A percentile compares a stretch with the other conserved stretches of the same genome.
Evolutionary conservation across 2,113 vertebrate genomes (phyloP).

Genomic region (Piaya cayana): DNA sequence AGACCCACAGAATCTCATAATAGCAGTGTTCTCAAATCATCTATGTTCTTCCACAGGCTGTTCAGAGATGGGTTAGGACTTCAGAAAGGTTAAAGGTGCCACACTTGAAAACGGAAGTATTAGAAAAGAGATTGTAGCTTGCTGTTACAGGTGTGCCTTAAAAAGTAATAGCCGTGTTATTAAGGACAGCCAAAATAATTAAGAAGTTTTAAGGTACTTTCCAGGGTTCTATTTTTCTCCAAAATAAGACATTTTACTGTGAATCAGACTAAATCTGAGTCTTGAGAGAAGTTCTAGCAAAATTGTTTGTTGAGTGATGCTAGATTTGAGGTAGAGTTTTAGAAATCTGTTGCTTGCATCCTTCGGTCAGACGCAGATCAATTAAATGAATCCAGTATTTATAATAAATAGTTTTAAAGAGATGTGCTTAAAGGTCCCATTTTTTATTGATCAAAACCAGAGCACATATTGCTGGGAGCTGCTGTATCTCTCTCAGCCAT

Average conservation of each 20-base stretch:
- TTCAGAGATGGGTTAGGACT: neutral
- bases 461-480: neutral
- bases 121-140: neutral
- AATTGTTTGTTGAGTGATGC: neutral
- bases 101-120: neutral
- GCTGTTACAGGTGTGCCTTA: neutral
- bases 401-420: neutral
- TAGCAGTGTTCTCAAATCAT: neutral
- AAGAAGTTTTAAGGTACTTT: neutral
- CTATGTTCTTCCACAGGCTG: neutral
- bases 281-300: neutral
- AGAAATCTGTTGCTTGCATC: neutral
- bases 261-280: neutral
- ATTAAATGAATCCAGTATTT: neutral
- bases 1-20: neutral
- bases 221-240: neutral
- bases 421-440: neutral
- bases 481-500: neutral
- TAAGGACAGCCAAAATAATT: neutral
- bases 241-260: neutral
- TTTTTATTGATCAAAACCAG: neutral
- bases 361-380: neutral
- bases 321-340: neutral
- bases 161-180: neutral
- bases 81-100: neutral